Evolutionary conservation across 2,888 invertebrate genomes (phyloP).

Genomic region (Onthophagus sagittarius): DNA sequence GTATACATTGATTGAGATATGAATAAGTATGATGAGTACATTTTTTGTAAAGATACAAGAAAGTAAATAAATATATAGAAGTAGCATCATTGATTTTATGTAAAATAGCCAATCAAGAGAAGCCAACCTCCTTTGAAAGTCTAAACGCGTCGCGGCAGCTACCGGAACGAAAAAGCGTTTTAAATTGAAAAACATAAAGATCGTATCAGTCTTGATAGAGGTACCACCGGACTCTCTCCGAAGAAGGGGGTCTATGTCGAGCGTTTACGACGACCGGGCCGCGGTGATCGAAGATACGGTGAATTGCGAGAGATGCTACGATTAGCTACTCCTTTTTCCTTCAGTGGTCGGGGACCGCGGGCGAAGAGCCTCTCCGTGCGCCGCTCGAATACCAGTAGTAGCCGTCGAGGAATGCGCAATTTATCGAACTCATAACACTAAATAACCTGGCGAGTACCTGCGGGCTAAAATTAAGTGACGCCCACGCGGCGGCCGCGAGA

Average conservation of each 20-base stretch:
- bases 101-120: neutral
- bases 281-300: slow-evolving; percentile 1
- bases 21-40: neutral
- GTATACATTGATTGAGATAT: too few species aligned
- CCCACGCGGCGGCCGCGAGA: slow-evolving; percentile 11
- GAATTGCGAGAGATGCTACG: slow-evolving; percentile 7
- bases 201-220: neutral
- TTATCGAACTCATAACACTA: slow-evolving; percentile 23
- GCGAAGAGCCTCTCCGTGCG: neutral
- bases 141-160: neutral
- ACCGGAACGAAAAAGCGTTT: neutral
- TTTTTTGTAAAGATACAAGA: neutral
- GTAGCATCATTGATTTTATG: neutral
- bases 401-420: slow-evolving; percentile 19
- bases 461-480: slow-evolving; percentile 21
- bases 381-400: slow-evolving; percentile 23
- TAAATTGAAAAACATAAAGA: neutral
- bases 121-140: neutral
- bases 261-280: neutral
- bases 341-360: neutral
- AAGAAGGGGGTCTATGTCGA: neutral
- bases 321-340: neutral
- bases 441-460: slow-evolving; percentile 21
- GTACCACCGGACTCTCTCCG: neutral
- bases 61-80: neutral